Evolutionary conservation across 2,888 invertebrate species (phyloP).

Genomic region (Poecilus cupreus): DNA sequence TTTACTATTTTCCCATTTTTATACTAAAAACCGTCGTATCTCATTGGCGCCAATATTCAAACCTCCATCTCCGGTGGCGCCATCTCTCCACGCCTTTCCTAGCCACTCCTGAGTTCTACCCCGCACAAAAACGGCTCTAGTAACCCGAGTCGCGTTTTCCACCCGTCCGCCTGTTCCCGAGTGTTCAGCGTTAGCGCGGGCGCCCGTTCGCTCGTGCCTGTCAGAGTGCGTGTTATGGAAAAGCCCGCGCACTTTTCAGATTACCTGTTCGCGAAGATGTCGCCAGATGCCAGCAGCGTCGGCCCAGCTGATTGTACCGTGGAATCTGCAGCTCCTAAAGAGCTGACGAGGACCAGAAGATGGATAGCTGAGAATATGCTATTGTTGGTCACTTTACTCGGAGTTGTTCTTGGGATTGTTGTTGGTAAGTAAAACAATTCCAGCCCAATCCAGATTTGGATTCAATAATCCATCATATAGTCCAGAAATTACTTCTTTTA

Average conservation of each 20-base stretch:
- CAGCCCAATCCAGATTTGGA: too few relatives aligned
- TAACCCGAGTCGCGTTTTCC: neutral
- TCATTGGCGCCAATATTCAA: neutral
- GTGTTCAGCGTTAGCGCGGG: neutral
- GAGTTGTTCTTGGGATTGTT: constrained; percentile 85
- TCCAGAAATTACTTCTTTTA: too few relatives aligned
- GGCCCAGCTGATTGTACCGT: constrained; percentile 73
- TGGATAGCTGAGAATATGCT: constrained; percentile 86
- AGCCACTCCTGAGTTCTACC: neutral
- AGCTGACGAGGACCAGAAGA: constrained; percentile 79
- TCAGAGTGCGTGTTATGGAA: constrained; percentile 52
- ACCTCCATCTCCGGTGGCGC: neutral
- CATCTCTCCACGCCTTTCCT: neutral
- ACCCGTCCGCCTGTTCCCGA: constrained; percentile 9
- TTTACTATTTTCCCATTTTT: constrained; percentile 7
- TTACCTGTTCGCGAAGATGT: constrained; percentile 88
- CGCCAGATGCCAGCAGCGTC: constrained; percentile 76
- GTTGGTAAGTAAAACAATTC: constrained; percentile 80
- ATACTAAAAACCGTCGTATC: too few relatives aligned
- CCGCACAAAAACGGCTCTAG: constrained; percentile 52
- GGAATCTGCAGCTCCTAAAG: constrained; percentile 75
- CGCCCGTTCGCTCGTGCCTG: constrained; percentile 11
- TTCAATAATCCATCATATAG: too few relatives aligned
- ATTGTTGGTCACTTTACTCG: constrained; percentile 85
- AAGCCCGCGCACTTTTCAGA: constrained; percentile 77